Evolutionary conservation across 2,888 invertebrate species (phyloP), one percentile per base, ranked within the genome.

Genomic region (Drosophila atripex): DNA sequence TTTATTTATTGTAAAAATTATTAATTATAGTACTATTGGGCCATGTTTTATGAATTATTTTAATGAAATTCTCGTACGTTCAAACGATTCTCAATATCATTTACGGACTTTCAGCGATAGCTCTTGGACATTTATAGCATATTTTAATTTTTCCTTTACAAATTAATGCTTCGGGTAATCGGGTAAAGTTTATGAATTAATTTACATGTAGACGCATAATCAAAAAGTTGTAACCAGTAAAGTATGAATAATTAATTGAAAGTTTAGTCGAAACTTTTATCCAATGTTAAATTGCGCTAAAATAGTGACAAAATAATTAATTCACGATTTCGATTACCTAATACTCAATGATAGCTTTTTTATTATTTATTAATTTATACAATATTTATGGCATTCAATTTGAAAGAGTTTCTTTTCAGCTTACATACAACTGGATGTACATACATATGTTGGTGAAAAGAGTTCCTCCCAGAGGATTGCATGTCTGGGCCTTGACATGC

Each of bases 401-500:
- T 12, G 25, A 52, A n/a, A n/a, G 18, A 41, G 18, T 12, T 9
- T 21, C 16, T 5, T 9, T 12, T 3, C n/a, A 32, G 5, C n/a
- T 5, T 12, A 6, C 32, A 32, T 12, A n/a, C 32, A 32, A 12
- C 0, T 3, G 32, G 12, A 11, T 32, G 12, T 28, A 28, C 9
- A 7, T 25, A 25, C 8, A 8, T 25, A 9, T 9, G 28, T 28
- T 28, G 3, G 28, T 9, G 32, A 32, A 32, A 16, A 41, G 8
- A 18, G 16, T 12, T 18, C 6, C 43, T 18, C 1, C 21, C 21
- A 0, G 6, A 18, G 43, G 45, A 23, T 64, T 46, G 64, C 64
- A 64, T 64, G 64, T 64, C 64, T 12, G 49, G 38, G 45, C 30
- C 51, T 51, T 51, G 63, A 35, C 63, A 64, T 60, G 60, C 39